Evolutionary conservation across 2,113 vertebrate genomes (phyloP).

Genomic region (Loxodonta africana): DNA sequence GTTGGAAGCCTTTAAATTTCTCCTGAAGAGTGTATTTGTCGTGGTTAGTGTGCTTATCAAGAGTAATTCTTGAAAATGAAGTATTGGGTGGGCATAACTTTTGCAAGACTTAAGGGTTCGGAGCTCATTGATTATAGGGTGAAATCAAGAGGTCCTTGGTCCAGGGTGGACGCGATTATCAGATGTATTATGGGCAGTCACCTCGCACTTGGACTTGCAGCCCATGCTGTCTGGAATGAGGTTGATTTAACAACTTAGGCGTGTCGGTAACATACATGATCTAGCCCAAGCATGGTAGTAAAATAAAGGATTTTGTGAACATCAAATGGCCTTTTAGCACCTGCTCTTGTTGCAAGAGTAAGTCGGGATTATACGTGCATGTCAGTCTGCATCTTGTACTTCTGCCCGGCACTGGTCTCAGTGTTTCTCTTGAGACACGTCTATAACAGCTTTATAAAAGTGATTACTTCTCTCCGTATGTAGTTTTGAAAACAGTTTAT

Average conservation of each 20-base stretch:
- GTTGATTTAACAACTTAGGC: background rate
- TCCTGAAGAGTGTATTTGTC: background rate
- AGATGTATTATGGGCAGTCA: background rate
- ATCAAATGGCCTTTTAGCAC: background rate
- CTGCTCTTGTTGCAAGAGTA: background rate
- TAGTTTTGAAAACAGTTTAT: conserved; percentile 77
- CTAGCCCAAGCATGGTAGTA: background rate
- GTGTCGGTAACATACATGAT: background rate
- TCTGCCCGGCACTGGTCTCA: conserved; percentile 67
- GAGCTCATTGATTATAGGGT: background rate
- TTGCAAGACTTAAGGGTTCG: background rate
- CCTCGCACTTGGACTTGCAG: background rate
- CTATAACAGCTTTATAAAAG: conserved; percentile 32
- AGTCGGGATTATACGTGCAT: background rate
- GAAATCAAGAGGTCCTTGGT: conserved; percentile 34
- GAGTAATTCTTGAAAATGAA: background rate
- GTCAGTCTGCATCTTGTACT: conserved; percentile 48
- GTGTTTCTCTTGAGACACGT: conserved; percentile 66
- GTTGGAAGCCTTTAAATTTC: conserved; percentile 22
- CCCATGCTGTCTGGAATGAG: conserved; percentile 37
- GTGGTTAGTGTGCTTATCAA: background rate
- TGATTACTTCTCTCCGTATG: conserved; percentile 51
- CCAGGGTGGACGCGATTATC: background rate
- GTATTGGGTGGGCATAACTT: background rate
- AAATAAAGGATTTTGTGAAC: background rate